Evolutionary conservation across 2,888 invertebrate species (phyloP).

Genomic region (Ormyrus nitidulus): DNA sequence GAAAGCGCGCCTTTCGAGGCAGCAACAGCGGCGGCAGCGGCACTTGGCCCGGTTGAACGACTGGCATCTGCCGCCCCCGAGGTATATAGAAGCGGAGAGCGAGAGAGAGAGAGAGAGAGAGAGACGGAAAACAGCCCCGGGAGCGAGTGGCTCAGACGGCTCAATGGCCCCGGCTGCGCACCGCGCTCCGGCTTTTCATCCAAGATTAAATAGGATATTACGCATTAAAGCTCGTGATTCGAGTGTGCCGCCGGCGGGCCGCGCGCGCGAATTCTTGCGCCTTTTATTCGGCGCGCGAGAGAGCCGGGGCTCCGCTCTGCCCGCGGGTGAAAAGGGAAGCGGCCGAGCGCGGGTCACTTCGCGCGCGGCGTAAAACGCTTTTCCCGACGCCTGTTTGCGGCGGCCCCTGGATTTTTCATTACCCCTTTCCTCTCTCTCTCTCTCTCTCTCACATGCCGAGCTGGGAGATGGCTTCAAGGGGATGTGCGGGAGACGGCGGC

Average conservation of each 20-base stretch:
- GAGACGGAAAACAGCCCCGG: not conserved
- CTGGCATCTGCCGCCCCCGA: conserved; percentile 54
- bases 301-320: not conserved
- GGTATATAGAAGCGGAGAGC: conserved; percentile 68
- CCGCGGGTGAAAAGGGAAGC: conserved; percentile 28
- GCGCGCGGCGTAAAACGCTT: not conserved
- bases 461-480: conserved; percentile 38
- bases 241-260: no score
- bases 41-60: conserved; percentile 53
- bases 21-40: conserved; percentile 19
- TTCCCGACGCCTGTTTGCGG: no score
- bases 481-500: no score
- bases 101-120: conserved; percentile 20
- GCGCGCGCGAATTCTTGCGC: conserved; percentile 55
- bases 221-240: no score
- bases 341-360: conserved; percentile 50
- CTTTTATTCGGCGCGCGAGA: conserved; percentile 37
- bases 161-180: no score
- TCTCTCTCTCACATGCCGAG: not conserved
- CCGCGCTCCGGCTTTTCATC: no score
- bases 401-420: no score
- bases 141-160: not conserved
- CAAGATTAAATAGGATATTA: no score
- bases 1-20: not conserved
- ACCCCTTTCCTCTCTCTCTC: not conserved